Evolutionary conservation across 2,113 vertebrate species (phyloP).

Genomic region (Eulacestoma nigropectus): DNA sequence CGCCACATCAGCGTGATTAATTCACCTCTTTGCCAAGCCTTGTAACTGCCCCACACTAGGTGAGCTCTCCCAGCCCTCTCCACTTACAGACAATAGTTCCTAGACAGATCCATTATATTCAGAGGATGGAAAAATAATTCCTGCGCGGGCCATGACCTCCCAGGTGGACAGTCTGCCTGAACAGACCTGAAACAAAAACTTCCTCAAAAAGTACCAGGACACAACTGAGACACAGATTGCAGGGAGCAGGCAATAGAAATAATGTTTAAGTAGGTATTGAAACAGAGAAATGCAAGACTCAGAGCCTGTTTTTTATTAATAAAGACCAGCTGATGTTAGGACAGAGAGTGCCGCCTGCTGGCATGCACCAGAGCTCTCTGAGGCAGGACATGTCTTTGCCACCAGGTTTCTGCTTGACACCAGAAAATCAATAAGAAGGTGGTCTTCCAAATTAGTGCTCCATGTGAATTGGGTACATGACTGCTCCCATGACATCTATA

Average conservation of each 20-base stretch:
- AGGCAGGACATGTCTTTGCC: not conserved
- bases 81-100: not conserved
- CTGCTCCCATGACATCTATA: not conserved
- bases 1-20: rapidly evolving
- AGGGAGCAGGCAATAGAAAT: not conserved
- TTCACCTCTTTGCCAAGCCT: not conserved
- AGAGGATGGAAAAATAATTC: not conserved
- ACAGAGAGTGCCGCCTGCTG: slow-evolving; percentile 7
- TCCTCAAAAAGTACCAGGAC: not conserved
- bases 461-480: not conserved
- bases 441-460: not conserved
- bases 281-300: not conserved
- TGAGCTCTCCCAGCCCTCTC: not conserved
- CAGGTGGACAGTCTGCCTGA: not conserved
- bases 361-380: rapidly evolving
- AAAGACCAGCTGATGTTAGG: not conserved
- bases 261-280: not conserved
- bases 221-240: not conserved
- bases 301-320: not conserved
- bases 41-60: not conserved
- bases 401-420: not conserved
- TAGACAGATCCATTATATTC: not conserved
- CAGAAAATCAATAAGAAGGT: not conserved
- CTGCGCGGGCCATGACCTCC: not conserved
- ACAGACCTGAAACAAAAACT: not conserved